Evolutionary conservation across 2,888 invertebrate species (phyloP), one percentile per base, ranked within the genome.

Genomic region (Strigamia maritima): DNA sequence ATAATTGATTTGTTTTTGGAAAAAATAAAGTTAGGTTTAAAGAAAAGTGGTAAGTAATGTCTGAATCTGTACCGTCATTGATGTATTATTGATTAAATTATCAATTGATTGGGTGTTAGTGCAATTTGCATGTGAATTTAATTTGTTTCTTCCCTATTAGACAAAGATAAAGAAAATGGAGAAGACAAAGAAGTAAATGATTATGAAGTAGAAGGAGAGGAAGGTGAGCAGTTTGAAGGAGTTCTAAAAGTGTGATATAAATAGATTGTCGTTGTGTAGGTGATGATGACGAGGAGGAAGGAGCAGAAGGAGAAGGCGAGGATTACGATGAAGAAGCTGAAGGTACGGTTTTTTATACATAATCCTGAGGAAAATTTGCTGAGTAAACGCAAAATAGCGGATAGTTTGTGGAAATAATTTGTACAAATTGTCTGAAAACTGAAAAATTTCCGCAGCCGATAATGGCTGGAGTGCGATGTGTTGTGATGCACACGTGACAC

Each of bases 181-280:
- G 92, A 92, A 81, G 90, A 90, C 82, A 93, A 93, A 88, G 92
- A 92, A 88, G 90, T 91, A 87, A 92, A 91, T 88, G 92, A 92
- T 85, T 92, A 92, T 85, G 92, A 92, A 84, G 92, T 92, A 81
- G 89, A 89, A 80, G 89, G 92, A 82, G 91, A 91, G 8, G 80
- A 80, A 70, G 80, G 79, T 80, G 28, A 31, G 44, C 22, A 70
- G 70, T 28, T 24, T 70, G n/a, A 24, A 26, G 4, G 75, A 31
- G 22, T 75, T 35, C 10, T 35, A 2, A 35, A 35, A 10, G 35
- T 35, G 35, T 35, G 35, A 10, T 35, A 35, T 35, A 35, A 35
- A 35, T 35, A 35, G 35, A n/a, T 78, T 79, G 60, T 81, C 81
- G 79, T 82, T 82, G 78, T 35, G 10, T 81, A 91, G 80, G 90